phyloP scores from a whole-genome alignment of 2,797 vertebrate genomes.

The Luscinia luscinia region DNA sequence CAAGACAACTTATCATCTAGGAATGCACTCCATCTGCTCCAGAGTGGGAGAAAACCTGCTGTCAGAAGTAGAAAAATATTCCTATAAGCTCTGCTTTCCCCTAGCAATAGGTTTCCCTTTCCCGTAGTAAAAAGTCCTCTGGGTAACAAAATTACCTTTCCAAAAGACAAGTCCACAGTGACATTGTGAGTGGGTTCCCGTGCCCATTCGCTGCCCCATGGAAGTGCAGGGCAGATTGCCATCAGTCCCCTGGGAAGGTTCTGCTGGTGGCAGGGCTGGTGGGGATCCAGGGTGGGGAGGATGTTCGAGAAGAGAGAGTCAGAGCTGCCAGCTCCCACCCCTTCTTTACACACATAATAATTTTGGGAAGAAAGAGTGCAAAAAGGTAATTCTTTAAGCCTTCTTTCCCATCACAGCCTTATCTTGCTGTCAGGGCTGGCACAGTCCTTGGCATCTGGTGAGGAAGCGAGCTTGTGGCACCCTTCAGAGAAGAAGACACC shows the following conservation, averaged over 20 bases:
- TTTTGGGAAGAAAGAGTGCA: background rate
- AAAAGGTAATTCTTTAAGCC: background rate
- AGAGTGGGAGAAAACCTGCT: background rate
- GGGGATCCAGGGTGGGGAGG: background rate
- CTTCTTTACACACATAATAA: background rate
- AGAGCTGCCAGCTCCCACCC: background rate
- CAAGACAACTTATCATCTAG: accelerated
- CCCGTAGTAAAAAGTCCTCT: background rate
- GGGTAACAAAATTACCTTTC: background rate
- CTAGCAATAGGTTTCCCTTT: background rate
- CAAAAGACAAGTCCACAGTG: background rate
- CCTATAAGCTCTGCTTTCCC: background rate
- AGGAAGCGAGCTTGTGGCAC: background rate
- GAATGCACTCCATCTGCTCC: background rate
- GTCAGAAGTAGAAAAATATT: background rate
- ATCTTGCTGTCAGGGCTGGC: background rate
- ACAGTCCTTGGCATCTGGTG: background rate
- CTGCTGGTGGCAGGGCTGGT: background rate
- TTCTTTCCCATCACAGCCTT: background rate
- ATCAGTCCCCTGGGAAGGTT: background rate
- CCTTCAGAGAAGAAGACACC: background rate
- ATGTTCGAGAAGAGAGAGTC: background rate
- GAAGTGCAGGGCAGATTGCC: background rate
- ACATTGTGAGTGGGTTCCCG: accelerated
- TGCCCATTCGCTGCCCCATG: background rate